phyloP scores from a whole-genome alignment of 1,140 invertebrate species.

The Spodoptera frugiperda region DNA sequence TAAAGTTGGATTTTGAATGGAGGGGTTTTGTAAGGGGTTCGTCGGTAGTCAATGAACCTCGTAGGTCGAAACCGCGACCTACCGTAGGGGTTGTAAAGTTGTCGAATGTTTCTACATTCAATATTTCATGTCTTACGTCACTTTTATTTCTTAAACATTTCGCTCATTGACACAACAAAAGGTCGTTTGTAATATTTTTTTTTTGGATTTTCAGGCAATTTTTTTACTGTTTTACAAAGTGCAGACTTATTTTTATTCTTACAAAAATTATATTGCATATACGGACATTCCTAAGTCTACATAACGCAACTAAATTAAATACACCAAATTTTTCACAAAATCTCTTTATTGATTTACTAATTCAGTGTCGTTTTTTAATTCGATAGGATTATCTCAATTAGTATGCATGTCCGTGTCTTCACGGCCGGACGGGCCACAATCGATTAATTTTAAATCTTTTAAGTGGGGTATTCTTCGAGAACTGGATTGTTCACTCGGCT shows the following conservation, averaged over 20 bases:
- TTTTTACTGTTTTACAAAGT: too few species aligned
- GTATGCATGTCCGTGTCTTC: slow-evolving; percentile 48
- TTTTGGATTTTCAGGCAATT: too few species aligned
- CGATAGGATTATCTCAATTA: slow-evolving; percentile 51
- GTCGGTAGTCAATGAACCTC: slow-evolving; percentile 74
- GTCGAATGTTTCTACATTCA: slow-evolving; percentile 45
- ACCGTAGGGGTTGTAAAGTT: slow-evolving; percentile 70
- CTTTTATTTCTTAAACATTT: slow-evolving; percentile 14
- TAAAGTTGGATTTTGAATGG: slow-evolving; percentile 56
- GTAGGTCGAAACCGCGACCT: slow-evolving; percentile 76
- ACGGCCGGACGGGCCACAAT: slow-evolving; percentile 50
- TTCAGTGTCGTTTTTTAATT: slow-evolving; percentile 32
- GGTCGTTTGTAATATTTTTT: too few species aligned
- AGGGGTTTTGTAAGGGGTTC: slow-evolving; percentile 52
- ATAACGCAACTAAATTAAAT: too few species aligned
- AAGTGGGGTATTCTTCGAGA: slow-evolving; percentile 25
- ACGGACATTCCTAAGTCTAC: too few species aligned
- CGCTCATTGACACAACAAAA: too few species aligned
- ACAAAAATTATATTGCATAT: too few species aligned
- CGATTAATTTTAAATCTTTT: slow-evolving; percentile 52
- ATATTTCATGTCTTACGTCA: slow-evolving; percentile 20
- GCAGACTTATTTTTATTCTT: too few species aligned
- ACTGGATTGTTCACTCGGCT: slow-evolving; percentile 17
- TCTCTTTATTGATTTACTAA: too few species aligned
- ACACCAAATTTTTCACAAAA: too few species aligned